These are phyloP conservation scores for Aphaenogaster floridana DNA, from an alignment of 1,140 invertebrate species.

Conservation along the genomic window DNA sequence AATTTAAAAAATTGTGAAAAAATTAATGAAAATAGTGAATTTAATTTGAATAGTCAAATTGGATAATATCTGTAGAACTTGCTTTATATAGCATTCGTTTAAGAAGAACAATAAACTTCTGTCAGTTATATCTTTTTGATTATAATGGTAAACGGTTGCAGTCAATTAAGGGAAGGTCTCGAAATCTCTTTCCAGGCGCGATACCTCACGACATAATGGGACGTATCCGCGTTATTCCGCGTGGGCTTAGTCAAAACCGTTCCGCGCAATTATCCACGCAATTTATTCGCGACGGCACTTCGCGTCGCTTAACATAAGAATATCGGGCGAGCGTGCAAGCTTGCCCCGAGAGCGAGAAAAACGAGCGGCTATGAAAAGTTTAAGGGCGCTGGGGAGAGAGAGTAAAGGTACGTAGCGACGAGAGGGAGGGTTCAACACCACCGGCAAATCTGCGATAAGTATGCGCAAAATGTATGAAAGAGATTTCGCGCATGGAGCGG, in stretches of 20 bases:
- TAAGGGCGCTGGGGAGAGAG: neutral
- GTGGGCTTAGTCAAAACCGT: conserved; percentile 38
- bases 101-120: neutral
- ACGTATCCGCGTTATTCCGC: conserved; percentile 43
- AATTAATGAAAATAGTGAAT: neutral
- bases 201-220: conserved; percentile 37
- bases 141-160: neutral
- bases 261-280: conserved; percentile 60
- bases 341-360: conserved; percentile 5
- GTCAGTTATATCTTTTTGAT: neutral
- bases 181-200: conserved; percentile 30
- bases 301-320: conserved; percentile 61
- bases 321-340: conserved; percentile 33
- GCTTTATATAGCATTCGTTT: neutral
- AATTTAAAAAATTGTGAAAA: neutral
- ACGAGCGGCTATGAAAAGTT: conserved; percentile 58
- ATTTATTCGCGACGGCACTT: conserved; percentile 53
- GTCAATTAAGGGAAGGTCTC: conserved; percentile 15
- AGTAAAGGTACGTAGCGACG: neutral
- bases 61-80: neutral
- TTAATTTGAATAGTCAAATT: neutral
- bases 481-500: conserved; percentile 23
- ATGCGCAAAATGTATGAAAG: conserved; percentile 56
- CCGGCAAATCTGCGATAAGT: conserved; percentile 49
- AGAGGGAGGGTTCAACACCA: neutral